Evolutionary conservation across 2,888 invertebrate species (phyloP), one percentile per base, ranked within the genome.

Genomic region (Pegoplata infirma): DNA sequence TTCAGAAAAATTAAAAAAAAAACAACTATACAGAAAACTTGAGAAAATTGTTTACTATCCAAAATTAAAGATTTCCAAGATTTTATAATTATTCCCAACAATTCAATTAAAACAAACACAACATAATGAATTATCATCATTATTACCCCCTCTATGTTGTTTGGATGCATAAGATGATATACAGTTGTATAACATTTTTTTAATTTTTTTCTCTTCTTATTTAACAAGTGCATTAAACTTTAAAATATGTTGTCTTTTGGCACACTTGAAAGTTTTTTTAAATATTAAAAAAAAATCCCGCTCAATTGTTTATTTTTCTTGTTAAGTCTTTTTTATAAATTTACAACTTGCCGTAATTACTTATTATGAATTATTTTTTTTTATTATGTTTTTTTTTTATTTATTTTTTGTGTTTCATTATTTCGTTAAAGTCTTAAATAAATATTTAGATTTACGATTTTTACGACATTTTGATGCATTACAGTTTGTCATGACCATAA

Each of bases 381-480:
- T n/a, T n/a, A n/a, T n/a, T n/a, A n/a, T 36, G 17, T 5, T 16
- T 25, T 25, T 25, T 10, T 5, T 55, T 40, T n/a, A 21, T 32
- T 10, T 8, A 32, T 32, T 32, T 32, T 14, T n/a, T 25, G 46
- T 23, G 16, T 17, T 19, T 58, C n/a, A n/a, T n/a, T 56, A 17
- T 21, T 25, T n/a, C n/a, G 14, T 61, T 61, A 10, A 47, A 47
- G 10, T 28, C 61, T 61, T 61, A 61, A 61, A 61, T 61, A 61
- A 61, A 61, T 61, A 61, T 61, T 61, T 61, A 61, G 61, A 61
- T 61, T 61, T 49, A 61, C 69, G 64, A 69, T 63, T 51, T 68
- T 76, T 71, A 76, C 71, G 76, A 76, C 76, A 76, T 32, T 76
- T 76, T 76, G 71, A 76, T 76, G 71, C 59, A 76, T 76, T 76